A percentile compares a stretch with the other conserved stretches of the same genome.
Conservation (phyloP, 2,888 invertebrate genomes). For the Lepidochrysops patricia region DNA sequence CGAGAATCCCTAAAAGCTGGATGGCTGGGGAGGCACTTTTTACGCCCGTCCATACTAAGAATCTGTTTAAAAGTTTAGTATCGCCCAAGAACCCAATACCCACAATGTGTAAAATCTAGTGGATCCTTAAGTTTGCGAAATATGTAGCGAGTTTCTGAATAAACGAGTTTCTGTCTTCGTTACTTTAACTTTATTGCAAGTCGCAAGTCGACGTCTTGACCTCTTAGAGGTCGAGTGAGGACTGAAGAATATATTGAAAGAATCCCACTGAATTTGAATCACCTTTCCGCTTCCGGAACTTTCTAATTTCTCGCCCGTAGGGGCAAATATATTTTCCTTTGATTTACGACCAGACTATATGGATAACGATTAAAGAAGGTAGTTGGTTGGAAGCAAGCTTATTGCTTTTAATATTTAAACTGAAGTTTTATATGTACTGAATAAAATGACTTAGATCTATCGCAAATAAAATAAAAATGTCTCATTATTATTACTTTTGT, state of each 20-base stretch:
- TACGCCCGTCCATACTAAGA: no score
- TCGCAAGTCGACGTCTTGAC: neutral
- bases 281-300: neutral
- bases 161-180: neutral
- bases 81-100: no score
- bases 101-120: no score
- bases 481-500: no score
- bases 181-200: neutral
- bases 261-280: neutral
- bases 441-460: no score
- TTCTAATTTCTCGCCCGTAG: neutral
- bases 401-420: no score
- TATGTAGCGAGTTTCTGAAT: neutral
- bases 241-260: neutral
- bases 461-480: no score
- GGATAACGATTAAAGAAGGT: neutral
- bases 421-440: no score
- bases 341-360: neutral
- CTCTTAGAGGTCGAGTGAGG: neutral
- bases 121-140: neutral
- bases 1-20: no score
- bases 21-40: no score
- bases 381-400: no score
- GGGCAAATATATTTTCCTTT: neutral
- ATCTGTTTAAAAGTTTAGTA: no score